Evolutionary conservation across 2,113 vertebrate genomes (phyloP), one percentile per base, ranked within the genome.

Genomic region (Orcinus orca): DNA sequence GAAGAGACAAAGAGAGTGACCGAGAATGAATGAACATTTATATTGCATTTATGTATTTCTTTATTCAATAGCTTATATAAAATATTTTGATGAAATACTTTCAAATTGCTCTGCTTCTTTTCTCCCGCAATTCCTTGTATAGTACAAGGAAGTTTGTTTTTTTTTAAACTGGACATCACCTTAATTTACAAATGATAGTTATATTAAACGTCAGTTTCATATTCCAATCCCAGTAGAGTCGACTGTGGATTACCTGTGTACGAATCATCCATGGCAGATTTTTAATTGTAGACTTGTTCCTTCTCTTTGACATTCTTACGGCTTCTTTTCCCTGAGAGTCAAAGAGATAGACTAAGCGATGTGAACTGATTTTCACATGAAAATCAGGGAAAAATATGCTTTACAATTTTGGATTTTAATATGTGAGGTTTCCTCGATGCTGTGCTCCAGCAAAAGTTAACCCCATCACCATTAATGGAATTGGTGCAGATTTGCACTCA

Each of bases 71-170:
- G 95, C n/a, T 73, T 53, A 85, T 93, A 97, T 62, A 89, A 62
- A 94, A 93, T 29, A 89, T n/a, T 81, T 97, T 96, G 0, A 67
- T 86, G 87, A 97, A 91, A 77, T 93, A 14, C 9, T 41, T 96
- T 92, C 6, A 70, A 71, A 65, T n/a, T 71, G 15, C 58, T 97
- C 9, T 88, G 20, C 8, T 76, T 44, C 12, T 84, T 95, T 92
- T 47, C 20, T 53, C 55, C 26, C 26, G 18, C 4, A 71, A 88
- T 74, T 71, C 31, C 21, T 89, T 68, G 5, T 29, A 74, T 50
- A 67, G 10, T 80, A 26, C 9, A 9, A 86, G 17, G 18, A 70
- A 44, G 29, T 6, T 50, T 77, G 36, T 41, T 10, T 50, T 8
- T 55, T 17, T 33, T 83, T 68, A 85, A 74, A 55, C n/a, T 67